phyloP scores from a whole-genome alignment of 1,140 invertebrate genomes.

The Drosophila rhopaloa region DNA sequence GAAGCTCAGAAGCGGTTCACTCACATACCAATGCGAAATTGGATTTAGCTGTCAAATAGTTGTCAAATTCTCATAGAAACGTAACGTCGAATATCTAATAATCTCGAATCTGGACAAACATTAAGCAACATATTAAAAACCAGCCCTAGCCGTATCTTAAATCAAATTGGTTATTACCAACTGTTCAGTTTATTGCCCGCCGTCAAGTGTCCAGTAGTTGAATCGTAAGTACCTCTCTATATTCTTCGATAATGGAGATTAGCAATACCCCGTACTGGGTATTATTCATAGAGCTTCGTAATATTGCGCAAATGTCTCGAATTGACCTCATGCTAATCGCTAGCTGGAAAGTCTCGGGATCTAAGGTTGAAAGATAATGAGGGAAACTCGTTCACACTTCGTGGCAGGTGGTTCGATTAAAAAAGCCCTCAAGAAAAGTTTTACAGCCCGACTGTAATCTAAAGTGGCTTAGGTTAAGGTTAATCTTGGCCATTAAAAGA shows the following conservation, averaged over 20 bases:
- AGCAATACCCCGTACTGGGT: not conserved
- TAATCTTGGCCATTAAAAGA: not conserved
- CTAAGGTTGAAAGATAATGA: not conserved
- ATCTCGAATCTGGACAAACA: not conserved
- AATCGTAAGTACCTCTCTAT: slow-evolving; percentile 26
- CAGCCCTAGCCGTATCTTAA: slow-evolving; percentile 12
- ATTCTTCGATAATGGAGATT: slow-evolving; percentile 17
- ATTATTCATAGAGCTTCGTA: not conserved
- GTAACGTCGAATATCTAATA: not conserved
- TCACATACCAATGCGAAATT: not conserved
- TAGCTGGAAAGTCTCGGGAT: no score
- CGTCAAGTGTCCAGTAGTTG: slow-evolving; percentile 36
- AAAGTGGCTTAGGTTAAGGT: slow-evolving; percentile 4
- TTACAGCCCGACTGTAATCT: not conserved
- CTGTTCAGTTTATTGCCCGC: slow-evolving; percentile 37
- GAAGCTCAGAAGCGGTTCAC: not conserved
- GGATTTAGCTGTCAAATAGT: slow-evolving; percentile 1
- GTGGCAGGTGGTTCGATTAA: not conserved
- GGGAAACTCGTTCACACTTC: not conserved
- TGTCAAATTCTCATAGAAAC: slow-evolving; percentile 12
- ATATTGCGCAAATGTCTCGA: slow-evolving; percentile 9
- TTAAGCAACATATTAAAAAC: not conserved
- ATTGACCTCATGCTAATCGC: slow-evolving; percentile 22
- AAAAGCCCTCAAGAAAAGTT: not conserved
- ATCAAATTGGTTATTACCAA: slow-evolving; percentile 22